A percentile compares a stretch with the other conserved stretches of the same genome.
Evolutionary conservation across 2,888 invertebrate species (phyloP).

Genomic region (Pelosia muscerda): DNA sequence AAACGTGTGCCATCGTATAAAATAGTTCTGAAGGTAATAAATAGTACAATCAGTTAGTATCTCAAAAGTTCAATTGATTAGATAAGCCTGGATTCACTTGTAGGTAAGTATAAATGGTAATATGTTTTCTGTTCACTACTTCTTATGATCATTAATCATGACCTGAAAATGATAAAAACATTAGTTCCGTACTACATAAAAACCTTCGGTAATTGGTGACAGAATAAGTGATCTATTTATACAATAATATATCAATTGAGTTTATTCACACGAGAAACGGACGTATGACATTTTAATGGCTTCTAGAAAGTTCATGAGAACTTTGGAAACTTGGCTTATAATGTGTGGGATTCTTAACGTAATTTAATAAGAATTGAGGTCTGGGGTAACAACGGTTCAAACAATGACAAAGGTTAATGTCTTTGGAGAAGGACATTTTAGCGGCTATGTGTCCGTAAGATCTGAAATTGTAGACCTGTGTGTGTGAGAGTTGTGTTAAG

Average conservation of each 20-base stretch:
- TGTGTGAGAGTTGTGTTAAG: no score
- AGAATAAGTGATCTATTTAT: constrained; percentile 25
- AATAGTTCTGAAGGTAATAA: no score
- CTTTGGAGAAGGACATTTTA: neutral
- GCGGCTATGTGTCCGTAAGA: no score
- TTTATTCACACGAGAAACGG: constrained; percentile 43
- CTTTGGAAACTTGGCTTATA: constrained; percentile 17
- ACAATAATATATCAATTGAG: constrained; percentile 28
- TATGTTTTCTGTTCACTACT: neutral
- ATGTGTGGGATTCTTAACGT: constrained; percentile 10
- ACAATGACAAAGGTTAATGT: neutral
- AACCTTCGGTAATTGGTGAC: constrained; percentile 25
- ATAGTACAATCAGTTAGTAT: no score
- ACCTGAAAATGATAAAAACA: neutral
- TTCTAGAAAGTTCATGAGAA: constrained; percentile 51
- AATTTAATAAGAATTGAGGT: constrained; percentile 5
- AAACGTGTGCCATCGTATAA: no score
- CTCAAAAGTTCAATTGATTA: no score
- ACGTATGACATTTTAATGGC: constrained; percentile 38
- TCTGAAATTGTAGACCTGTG: no score
- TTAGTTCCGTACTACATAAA: neutral
- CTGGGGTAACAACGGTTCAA: neutral
- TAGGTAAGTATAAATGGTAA: no score
- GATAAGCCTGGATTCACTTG: no score
- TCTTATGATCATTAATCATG: no score